Evolutionary conservation across 2,113 vertebrate genomes (phyloP), one percentile per base, ranked within the genome.

Genomic region (Aplodontia rufa): DNA sequence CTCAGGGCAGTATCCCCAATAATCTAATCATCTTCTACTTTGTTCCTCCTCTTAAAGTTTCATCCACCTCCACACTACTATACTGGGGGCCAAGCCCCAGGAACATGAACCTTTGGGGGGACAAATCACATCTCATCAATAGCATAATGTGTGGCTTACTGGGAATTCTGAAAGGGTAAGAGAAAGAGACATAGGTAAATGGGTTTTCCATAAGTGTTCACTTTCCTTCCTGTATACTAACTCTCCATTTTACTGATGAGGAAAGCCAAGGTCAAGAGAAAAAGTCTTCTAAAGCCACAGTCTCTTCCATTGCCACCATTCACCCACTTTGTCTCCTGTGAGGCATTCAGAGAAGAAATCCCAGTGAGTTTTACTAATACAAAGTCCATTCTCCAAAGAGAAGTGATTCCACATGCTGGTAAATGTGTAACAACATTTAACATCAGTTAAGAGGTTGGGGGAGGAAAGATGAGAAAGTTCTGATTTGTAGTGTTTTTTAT

Each of bases 341-440:
- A 93, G 47, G 42, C 51, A 49, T 30, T 80, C 35, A 85, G 40
- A 40, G 13, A 71, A 88, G 47, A 90, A 75, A 69, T 5, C 8
- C 60, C 32, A 62, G 14, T 26, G 19, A 81, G 2, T 22, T 93
- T 93, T 66, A 49, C 72, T 62, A 91, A 83, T 28, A 58, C 30
- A 51, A 87, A 95, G 20, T 84, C 60, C 22, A 4, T 91, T 86
- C 40, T 89, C 60, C 55, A 69, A 79, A 92, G 64, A 79, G 51
- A 88, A 87, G 24, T 64, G 14, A 2, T 49, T 71, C 51, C 75
- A 35, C 32, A 16, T 68, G 53, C 51, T 88, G 49, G 20, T 71
- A 75, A 86, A 90, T 87, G 16, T 95, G 91, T 83, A 90, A 69
- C 49, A 85, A 51, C n/a, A n/a, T n/a, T n/a, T n/a, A n/a, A n/a